Evolutionary conservation across 2,888 invertebrate species (phyloP), one percentile per base, ranked within the genome.

Genomic region (Electrophaes corylata): DNA sequence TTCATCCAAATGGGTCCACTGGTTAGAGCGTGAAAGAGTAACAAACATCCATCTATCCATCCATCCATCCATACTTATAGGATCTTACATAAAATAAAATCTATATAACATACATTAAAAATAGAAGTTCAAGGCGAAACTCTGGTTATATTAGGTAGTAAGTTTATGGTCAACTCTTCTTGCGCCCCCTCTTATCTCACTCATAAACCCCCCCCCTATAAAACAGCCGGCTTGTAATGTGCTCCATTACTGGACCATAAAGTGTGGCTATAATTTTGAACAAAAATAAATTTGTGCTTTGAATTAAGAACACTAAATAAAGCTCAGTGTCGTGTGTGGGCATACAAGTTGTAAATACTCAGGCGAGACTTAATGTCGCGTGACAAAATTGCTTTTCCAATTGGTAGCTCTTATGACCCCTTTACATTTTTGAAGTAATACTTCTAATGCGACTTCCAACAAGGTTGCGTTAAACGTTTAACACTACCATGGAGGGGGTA

Each of bases 251-350:
- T 12, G 19, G 44, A 41, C 50, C 45, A 48, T 58, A 53, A 37
- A 61, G 46, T 46, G 51, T 47, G 41, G 45, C 16, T 29, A 44
- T 51, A 54, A 58, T 62, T 57, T 63, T 37, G 26, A 53, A 54
- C 60, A 43, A 58, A 57, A 58, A 56, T 60, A 55, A 43, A 60
- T 55, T 51, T 54, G 31, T 60, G 33, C 53, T 52, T 31, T 39
- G 58, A 55, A 62, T 50, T 59, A 61, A 23, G 33, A 35, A 57
- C 53, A 46, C 57, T 66, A 66, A 66, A 66, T 52, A 61, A 66
- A 60, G 59, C 50, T 60, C 52, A 46, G 29, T 52, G 55, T 51
- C 47, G 35, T 16, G 35, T 50, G 41, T 14, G 46, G 37, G n/a
- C 33, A 45, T 33, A 50, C 26, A 33, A 39, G 20, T 20, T 20